Base-by-base conservation (phyloP, 1,140 invertebrate species). In the Pachypeltis micranthus region DNA sequence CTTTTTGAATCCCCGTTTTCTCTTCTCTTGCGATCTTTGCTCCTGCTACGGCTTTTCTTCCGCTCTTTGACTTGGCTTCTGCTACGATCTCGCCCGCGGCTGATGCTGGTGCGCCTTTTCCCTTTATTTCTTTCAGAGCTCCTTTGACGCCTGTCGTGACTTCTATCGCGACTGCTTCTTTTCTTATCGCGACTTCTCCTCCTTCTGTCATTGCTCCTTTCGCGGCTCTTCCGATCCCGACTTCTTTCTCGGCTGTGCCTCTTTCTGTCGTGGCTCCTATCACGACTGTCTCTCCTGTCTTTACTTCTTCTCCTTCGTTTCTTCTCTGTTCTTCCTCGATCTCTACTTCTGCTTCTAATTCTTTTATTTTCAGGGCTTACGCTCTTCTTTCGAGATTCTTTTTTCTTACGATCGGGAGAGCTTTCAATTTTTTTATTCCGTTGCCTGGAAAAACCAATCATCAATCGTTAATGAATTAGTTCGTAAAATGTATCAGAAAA, bases 151-250 rank as follows among this genome's bases (percentile, higher is more conserved):
- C 67, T 70, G 64, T 73, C 72, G 24, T 71, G 64, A 55, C 71
- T 72, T 39, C 51, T 63, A 51, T 60, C 66, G 26, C 26, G 68
- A 27, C 71, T 72, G 65, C 71, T 67, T 34, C 63, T 66, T 64
- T 67, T 55, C 71, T 72, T 66, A 61, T 65, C 63, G 67, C 70
- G 66, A 64, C 73, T 47, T 27, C 61, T 61, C 57, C 61, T 70
- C 28, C 75, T 73, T 67, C 70, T 74, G 68, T 70, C 75, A 51
- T 65, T 66, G 14, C 70, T 70, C 64, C 69, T n/a, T n/a, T n/a
- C n/a, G n/a, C n/a, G 62, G 31, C 47, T 61, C 58, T 67, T 44
- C 71, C 71, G 65, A 59, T 66, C 61, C 67, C 29, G 63, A n/a
- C 60, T 63, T 44, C 58, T 60, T 24, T 61, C 65, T 59, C 64